Base-by-base conservation (phyloP, 1,140 invertebrate genomes). In the Drosophila littoralis region DNA sequence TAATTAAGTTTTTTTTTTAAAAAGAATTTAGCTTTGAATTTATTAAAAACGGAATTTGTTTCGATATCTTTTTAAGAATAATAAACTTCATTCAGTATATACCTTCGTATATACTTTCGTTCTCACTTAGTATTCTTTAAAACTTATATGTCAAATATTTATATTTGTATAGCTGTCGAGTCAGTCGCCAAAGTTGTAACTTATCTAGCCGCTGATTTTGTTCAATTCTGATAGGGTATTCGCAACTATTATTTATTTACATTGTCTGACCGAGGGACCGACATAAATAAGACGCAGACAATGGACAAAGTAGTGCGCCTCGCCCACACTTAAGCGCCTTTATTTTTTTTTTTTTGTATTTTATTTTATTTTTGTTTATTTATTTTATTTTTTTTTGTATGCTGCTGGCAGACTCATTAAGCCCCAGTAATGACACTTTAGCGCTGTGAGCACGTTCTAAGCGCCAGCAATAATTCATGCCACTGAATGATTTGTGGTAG, bases 391-490 rank as follows among this genome's bases (percentile, higher is more conserved):
- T 33, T 13, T 13, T 22, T 40, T 57, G 57, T 43, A 40, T 36
- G 32, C 40, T 51, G 52, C 33, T 55, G n/a, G 72, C 72, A 74
- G 80, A 89, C 84, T 88, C 84, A 88, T 88, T 89, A 84, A 81
- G 84, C 77, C 64, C 17, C 80, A 66, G 77, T 88, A 89, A 89
- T 89, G 84, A 89, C 84, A 88, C 84, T 88, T 88, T 88, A 89
- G 82, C 84, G 77, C 77, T 80, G 80, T 40, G 67, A 89, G 84
- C 84, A 88, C 84, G 84, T 88, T 78, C 84, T 89, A 78, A 84
- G 84, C 64, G 66, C 60, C 55, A 50, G 74, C 70, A 81, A 88
- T 88, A 88, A 81, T 89, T 88, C 84, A 88, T 89, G 84, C 77
- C 84, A 83, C 80, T 84, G 70, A 81, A 83, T 88, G 80, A 89